These are phyloP conservation scores for Pyrocoelia pectoralis DNA, from an alignment of 2,888 invertebrate species.

Conservation along the genomic window DNA sequence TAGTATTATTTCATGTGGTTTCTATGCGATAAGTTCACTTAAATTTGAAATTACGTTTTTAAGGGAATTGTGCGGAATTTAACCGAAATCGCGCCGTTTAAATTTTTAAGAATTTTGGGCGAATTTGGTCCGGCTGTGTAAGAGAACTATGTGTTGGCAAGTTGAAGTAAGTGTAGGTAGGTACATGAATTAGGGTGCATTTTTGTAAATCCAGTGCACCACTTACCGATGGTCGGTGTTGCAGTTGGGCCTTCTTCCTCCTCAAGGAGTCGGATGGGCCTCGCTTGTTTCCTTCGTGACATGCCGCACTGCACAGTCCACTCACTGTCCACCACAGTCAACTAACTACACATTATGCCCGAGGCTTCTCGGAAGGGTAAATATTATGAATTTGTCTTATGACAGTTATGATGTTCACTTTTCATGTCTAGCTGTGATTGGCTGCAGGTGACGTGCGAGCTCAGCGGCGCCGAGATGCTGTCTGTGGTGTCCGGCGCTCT, in stretches of 20 bases:
- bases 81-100: too few species aligned
- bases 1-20: too few species aligned
- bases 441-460: slow-evolving; percentile 56
- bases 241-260: slow-evolving; percentile 57
- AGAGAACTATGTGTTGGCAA: not conserved
- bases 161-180: not conserved
- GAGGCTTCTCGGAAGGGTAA: slow-evolving; percentile 33
- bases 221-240: slow-evolving; percentile 49
- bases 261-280: slow-evolving; percentile 63
- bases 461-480: slow-evolving; percentile 60
- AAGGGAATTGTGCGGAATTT: too few species aligned
- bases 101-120: not conserved
- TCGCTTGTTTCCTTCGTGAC: slow-evolving; percentile 65
- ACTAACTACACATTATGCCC: slow-evolving; percentile 41
- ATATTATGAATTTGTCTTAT: slow-evolving; percentile 39
- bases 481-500: slow-evolving; percentile 56
- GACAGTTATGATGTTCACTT: slow-evolving; percentile 44
- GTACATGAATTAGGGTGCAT: slow-evolving; percentile 15
- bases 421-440: slow-evolving; percentile 49
- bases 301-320: slow-evolving; percentile 52
- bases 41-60: too few species aligned
- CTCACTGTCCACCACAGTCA: slow-evolving; percentile 45
- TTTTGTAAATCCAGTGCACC: slow-evolving; percentile 21
- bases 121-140: not conserved
- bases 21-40: too few species aligned